Conservation (phyloP, 2,888 invertebrate genomes). For the Norana najaformis region DNA sequence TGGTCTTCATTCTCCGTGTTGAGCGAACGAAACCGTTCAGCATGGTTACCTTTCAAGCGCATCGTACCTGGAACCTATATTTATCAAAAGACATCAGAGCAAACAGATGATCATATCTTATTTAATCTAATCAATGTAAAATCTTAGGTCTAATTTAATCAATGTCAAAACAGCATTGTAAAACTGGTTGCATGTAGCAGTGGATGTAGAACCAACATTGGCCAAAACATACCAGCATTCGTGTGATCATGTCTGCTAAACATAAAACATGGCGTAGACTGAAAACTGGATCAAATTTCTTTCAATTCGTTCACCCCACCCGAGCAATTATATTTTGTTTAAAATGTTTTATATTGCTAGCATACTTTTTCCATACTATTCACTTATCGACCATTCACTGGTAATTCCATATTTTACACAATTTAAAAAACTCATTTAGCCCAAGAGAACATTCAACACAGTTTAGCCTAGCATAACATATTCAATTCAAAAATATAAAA, state of each 20-base stretch:
- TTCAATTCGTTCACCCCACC: too few species aligned
- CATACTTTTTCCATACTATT: too few species aligned
- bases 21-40: constrained; percentile 48
- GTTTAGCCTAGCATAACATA: neutral
- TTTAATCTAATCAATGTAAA: neutral
- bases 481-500: neutral
- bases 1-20: constrained; percentile 51
- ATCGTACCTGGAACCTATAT: constrained; percentile 54
- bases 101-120: neutral
- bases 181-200: too few species aligned
- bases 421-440: neutral
- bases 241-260: too few species aligned
- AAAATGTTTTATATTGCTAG: too few species aligned
- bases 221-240: too few species aligned
- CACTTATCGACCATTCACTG: neutral
- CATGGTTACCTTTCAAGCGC: constrained; percentile 51
- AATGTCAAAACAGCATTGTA: too few species aligned
- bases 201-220: too few species aligned
- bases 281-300: too few species aligned
- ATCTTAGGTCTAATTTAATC: too few species aligned
- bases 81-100: neutral
- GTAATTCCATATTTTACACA: neutral
- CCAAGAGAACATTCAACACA: neutral
- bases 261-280: too few species aligned
- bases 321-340: too few species aligned